These are phyloP conservation scores for Megastigmus dorsalis DNA, from an alignment of 2,888 invertebrate genomes.

Conservation along the genomic window DNA sequence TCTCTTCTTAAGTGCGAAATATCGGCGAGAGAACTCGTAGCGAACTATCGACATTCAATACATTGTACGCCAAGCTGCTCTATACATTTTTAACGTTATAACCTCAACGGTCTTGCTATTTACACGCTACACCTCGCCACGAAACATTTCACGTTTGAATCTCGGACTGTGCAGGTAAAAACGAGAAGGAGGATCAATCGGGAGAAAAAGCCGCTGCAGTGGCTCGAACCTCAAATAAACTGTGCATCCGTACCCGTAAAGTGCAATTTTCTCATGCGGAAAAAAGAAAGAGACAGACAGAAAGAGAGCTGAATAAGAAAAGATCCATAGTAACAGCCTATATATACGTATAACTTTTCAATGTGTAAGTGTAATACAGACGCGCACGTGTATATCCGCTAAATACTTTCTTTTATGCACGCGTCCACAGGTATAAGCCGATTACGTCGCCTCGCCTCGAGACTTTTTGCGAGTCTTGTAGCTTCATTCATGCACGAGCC, in stretches of 20 bases:
- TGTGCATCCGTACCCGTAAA: neutral
- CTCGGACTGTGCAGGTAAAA: too few species aligned
- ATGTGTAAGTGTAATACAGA: too few species aligned
- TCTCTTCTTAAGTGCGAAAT: too few species aligned
- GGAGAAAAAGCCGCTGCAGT: neutral
- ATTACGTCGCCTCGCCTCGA: constrained; percentile 30
- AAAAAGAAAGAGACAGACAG: neutral
- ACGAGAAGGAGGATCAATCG: neutral
- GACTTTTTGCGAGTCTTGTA: neutral
- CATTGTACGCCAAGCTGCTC: too few species aligned
- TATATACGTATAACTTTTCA: too few species aligned
- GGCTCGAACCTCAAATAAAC: neutral
- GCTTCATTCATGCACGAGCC: constrained; percentile 2
- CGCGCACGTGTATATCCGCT: neutral
- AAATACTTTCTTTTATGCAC: constrained; percentile 27
- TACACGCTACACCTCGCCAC: too few species aligned
- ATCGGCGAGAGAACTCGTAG: too few species aligned
- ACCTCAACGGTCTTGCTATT: too few species aligned
- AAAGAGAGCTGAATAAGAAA: too few species aligned
- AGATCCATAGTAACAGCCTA: constrained; percentile 14
- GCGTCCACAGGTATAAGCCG: constrained; percentile 25
- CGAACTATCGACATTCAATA: too few species aligned
- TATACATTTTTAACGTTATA: too few species aligned
- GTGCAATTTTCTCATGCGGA: neutral
- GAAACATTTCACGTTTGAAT: too few species aligned